Evolutionary conservation across 2,888 invertebrate species (phyloP), one percentile per base, ranked within the genome.

Genomic region (Synergus itoensis): DNA sequence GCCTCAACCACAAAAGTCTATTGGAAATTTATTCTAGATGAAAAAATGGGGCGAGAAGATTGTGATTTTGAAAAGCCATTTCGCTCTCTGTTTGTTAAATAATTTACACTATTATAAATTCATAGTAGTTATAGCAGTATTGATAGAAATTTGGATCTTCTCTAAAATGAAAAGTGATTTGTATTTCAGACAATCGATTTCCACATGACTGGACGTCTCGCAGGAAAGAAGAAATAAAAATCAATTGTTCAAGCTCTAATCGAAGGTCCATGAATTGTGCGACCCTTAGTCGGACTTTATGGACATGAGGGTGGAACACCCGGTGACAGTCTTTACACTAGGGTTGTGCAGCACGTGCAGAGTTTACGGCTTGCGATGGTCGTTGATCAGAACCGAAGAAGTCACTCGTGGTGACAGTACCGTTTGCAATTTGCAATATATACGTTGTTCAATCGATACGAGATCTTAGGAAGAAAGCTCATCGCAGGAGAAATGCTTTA

Each of bases 401-500:
- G 53, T 53, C 53, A 53, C 67, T 67, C n/a, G 53, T 53, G 53
- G 53, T 67, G 43, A 21, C 67, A 67, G 18, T 43, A 67, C 21
- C 43, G 67, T 53, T 53, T n/a, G 45, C 69, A 69, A 21, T 53
- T 53, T 53, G 45, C 69, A 69, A 21, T 69, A 69, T 69, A 69
- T 28, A 48, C 48, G 45, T 48, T 69, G 69, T 28, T 28, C 45
- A 16, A 14, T 67, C 21, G 43, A 48, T 69, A 28, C 16, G 21
- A 21, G 16, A 45, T 69, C 69, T 69, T 69, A 21, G 45, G 69
- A 69, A 45, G 28, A 45, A 48, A 69, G 14, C 16, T 16, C 12
- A 43, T 45, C 69, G 21, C n/a, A 69, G 69, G 45, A 69, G 69
- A 45, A 69, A 48, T 69, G 69, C 48, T 69, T 69, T 69, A 69